Percentiles rank a stretch among this genome's conserved stretches.
Conservation (phyloP, 2,797 vertebrate genomes). For the Botia kubotai region DNA sequence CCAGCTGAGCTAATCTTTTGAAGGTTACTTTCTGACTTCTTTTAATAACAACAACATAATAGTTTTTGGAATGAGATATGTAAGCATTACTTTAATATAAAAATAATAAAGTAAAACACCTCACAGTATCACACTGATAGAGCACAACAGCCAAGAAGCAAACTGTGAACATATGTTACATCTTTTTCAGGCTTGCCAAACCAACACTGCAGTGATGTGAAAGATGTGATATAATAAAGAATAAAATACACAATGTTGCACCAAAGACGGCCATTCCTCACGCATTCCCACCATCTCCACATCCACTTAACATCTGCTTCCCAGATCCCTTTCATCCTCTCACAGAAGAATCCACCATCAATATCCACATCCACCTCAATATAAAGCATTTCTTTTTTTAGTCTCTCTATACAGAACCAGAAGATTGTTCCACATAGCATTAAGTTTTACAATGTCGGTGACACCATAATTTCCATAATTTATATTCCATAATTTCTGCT, state of each 20-base stretch:
- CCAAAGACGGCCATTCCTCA: constrained; percentile 70
- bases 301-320: constrained; percentile 78
- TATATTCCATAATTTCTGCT: too few relatives aligned
- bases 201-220: constrained; percentile 54
- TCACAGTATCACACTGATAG: constrained; percentile 59
- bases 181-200: too few relatives aligned
- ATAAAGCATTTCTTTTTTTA: too few relatives aligned
- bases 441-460: too few relatives aligned
- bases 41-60: constrained; percentile 41
- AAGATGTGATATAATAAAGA: constrained; percentile 72
- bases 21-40: constrained; percentile 46
- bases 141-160: constrained; percentile 68
- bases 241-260: constrained; percentile 61
- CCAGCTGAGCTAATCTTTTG: constrained; percentile 54
- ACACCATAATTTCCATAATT: too few relatives aligned
- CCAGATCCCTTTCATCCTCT: constrained; percentile 64
- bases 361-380: constrained; percentile 63
- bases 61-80: constrained; percentile 54
- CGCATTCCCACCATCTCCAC: constrained; percentile 69
- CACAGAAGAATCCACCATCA: constrained; percentile 70
- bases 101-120: constrained; percentile 59
- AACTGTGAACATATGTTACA: constrained; percentile 80
- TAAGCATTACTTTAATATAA: constrained; percentile 62
- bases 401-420: too few relatives aligned
- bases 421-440: too few relatives aligned